A percentile compares a stretch with the other conserved stretches of the same genome.
These are phyloP conservation scores for Merodon equestris DNA, from an alignment of 2,888 invertebrate genomes.

Conservation along the genomic window DNA sequence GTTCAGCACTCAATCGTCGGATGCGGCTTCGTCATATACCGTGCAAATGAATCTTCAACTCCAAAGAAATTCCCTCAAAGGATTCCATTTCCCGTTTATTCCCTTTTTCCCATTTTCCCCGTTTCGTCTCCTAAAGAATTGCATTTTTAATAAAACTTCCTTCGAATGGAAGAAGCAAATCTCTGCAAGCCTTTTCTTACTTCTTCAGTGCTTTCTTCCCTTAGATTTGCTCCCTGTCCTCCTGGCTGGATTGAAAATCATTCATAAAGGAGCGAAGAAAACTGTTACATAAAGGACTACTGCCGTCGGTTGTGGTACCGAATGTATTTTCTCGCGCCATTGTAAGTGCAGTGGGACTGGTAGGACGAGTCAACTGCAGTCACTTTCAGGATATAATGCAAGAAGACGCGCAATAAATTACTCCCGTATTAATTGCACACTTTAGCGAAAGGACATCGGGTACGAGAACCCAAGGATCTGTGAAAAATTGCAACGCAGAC, in stretches of 20 bases:
- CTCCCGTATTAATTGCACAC: conserved; percentile 60
- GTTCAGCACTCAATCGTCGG: too few relatives aligned
- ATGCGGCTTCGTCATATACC: not conserved
- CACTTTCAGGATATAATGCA: conserved; percentile 18
- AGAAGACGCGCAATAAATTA: conserved; percentile 56
- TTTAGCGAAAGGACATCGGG: conserved; percentile 45
- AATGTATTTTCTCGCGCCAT: conserved; percentile 19
- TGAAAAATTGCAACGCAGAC: conserved; percentile 18
- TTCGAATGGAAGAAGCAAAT: conserved; percentile 6
- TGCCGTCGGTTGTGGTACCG: not conserved
- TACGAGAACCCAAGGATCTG: conserved; percentile 7
- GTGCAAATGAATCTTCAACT: conserved; percentile 7
- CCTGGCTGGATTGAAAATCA: conserved; percentile 26
- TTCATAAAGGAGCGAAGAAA: conserved; percentile 9
- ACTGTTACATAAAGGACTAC: conserved; percentile 12
- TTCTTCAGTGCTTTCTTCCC: not conserved
- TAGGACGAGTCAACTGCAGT: not conserved
- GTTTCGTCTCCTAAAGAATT: conserved; percentile 4
- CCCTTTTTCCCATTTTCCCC: not conserved
- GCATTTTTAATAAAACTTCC: conserved; percentile 15
- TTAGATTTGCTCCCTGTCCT: not conserved
- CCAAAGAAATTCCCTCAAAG: conserved; percentile 1
- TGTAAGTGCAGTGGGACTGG: too few relatives aligned
- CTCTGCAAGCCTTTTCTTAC: not conserved
- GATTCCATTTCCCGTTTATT: conserved; percentile 8